Evolutionary conservation across 2,797 vertebrate genomes (phyloP).

Genomic region (Schizopygopsis pylzovi): DNA sequence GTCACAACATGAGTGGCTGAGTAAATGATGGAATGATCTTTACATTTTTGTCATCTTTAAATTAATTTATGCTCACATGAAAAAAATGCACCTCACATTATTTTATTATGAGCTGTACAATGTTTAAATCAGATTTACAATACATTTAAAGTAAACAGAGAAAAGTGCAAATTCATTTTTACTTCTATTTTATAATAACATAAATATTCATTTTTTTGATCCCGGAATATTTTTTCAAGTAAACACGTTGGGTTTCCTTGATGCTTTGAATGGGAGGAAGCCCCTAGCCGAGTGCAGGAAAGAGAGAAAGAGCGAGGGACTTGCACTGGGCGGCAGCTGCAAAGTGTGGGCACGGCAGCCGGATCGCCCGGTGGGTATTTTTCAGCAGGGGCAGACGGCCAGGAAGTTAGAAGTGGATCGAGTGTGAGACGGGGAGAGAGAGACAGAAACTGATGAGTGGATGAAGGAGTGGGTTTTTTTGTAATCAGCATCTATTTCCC

Average conservation of each 20-base stretch:
- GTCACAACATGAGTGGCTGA: too few species aligned
- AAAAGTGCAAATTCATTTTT: background rate
- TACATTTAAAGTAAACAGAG: too few species aligned
- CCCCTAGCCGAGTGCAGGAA: slow-evolving; percentile 27
- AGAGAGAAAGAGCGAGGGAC: slow-evolving; percentile 36
- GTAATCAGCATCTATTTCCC: slow-evolving; percentile 57
- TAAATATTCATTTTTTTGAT: background rate
- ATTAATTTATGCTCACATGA: background rate
- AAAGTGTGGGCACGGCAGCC: slow-evolving; percentile 40
- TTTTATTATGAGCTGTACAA: background rate
- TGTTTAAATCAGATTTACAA: background rate
- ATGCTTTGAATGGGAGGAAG: slow-evolving; percentile 37
- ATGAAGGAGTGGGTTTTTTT: slow-evolving; percentile 51
- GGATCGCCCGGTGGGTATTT: slow-evolving; percentile 54
- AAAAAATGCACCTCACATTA: background rate
- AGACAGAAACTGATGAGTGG: slow-evolving; percentile 49
- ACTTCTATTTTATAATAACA: background rate
- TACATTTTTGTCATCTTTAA: too few species aligned
- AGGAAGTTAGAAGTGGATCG: slow-evolving; percentile 28
- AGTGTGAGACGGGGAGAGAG: slow-evolving; percentile 1
- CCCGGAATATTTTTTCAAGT: background rate
- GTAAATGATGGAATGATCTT: too few species aligned
- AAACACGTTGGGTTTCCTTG: background rate
- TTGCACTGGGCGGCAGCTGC: slow-evolving; percentile 55
- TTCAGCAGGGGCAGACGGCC: slow-evolving; percentile 33